phyloP scores from a whole-genome alignment of 1,140 invertebrate genomes.

The Drosophila oshimai region DNA sequence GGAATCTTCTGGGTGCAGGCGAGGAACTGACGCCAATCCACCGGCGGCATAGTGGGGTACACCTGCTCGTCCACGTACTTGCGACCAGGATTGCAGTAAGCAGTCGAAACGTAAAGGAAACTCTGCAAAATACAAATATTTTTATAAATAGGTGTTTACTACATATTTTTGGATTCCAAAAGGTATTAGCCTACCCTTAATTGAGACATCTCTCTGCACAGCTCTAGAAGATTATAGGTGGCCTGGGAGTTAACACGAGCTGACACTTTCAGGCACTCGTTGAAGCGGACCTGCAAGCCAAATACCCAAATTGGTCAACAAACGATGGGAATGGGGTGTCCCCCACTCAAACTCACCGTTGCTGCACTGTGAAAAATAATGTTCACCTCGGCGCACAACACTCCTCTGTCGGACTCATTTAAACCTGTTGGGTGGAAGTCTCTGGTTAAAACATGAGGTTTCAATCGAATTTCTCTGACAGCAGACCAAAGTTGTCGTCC shows the following conservation, averaged over 20 bases:
- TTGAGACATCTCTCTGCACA: constrained; percentile 86
- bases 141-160: no score
- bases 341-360: constrained; percentile 85
- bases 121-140: constrained; percentile 84
- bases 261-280: constrained; percentile 89
- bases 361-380: constrained; percentile 95
- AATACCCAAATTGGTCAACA: constrained; percentile 1
- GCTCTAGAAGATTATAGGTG: constrained; percentile 84
- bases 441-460: constrained; percentile 3
- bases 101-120: constrained; percentile 93
- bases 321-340: neutral
- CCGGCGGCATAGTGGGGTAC: constrained; percentile 85
- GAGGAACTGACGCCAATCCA: constrained; percentile 86
- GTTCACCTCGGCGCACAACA: constrained; percentile 85
- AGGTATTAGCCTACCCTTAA: constrained; percentile 87
- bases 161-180: no score
- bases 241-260: constrained; percentile 86
- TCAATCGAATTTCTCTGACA: constrained; percentile 2
- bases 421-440: constrained; percentile 84
- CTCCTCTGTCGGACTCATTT: constrained; percentile 84
- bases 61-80: constrained; percentile 88
- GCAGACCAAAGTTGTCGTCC: constrained; percentile 70
- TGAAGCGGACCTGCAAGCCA: constrained; percentile 85
- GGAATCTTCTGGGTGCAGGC: constrained; percentile 85
- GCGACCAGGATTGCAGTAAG: constrained; percentile 92